Evolutionary conservation across 2,888 invertebrate species (phyloP), one percentile per base, ranked within the genome.

Genomic region (Pseudeuparius sepicola): DNA sequence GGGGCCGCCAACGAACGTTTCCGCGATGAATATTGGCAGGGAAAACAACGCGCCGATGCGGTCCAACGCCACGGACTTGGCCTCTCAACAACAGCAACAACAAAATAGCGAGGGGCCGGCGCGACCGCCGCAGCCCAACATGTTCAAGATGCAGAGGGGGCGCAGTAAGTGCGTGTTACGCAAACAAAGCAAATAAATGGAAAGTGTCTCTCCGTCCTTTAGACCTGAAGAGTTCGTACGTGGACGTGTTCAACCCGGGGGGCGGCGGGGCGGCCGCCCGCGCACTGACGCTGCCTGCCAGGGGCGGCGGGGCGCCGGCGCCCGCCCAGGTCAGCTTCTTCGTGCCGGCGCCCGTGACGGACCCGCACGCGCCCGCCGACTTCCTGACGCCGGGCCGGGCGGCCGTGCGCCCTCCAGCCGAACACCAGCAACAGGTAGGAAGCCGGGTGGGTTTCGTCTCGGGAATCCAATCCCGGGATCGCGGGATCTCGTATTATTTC

Each of bases 191-290:
- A 6, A n/a, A 7, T 14, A 20, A 26, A 26, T 20, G 13, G 11
- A 15, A 13, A 12, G 14, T 14, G 12, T 29, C 6, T n/a, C 20
- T 14, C 20, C 31, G 33, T 37, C 29, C 62, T 59, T 4, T 60
- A 87, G 86, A 82, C 54, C 69, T 84, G 53, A 79, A 84, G 63
- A 81, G 81, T 54, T 80, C 84, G 40, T 93, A 92, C 64, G 86
- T 92, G 49, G 89, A 92, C 65, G 86, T 92, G 39, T 78, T 89
- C 64, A 86, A 86, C 67, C 82, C 82, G 24, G 64, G 70, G 44
- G 77, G 77, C n/a, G 20, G 15, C 13, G 28, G 20, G 10, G 28
- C 39, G 6, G 17, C 25, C 6, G 7, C 43, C 3, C 36, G 38
- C 6, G 43, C 40, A n/a, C 36, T 64, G 17, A 54, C 59, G 15